These are phyloP conservation scores for Acleris laterana DNA, from an alignment of 2,888 invertebrate species.

Conservation along the genomic window DNA sequence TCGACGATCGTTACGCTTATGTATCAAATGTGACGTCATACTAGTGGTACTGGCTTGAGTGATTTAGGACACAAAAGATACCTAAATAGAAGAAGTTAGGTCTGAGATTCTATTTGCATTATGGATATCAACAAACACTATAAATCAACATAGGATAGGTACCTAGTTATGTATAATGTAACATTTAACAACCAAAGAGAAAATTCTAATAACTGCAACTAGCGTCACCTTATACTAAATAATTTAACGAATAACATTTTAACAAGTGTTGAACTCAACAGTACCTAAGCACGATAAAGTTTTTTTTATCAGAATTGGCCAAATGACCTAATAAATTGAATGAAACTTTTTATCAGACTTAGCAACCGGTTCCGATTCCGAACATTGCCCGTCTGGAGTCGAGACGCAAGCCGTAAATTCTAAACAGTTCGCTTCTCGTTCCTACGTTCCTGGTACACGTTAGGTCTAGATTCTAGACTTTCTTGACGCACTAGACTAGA, in stretches of 20 bases:
- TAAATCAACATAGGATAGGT: too few relatives aligned
- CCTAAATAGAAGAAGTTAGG: too few relatives aligned
- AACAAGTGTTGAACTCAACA: not conserved
- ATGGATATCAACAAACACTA: too few relatives aligned
- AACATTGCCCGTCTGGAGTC: slow-evolving; percentile 2
- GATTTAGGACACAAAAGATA: too few relatives aligned
- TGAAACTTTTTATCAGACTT: slow-evolving; percentile 6
- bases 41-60: too few relatives aligned
- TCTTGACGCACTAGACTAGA: slow-evolving; percentile 33
- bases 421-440: slow-evolving; percentile 26
- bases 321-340: slow-evolving; percentile 2
- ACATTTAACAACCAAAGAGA: too few relatives aligned
- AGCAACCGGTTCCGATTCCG: slow-evolving; percentile 1
- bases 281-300: slow-evolving; percentile 13
- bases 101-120: too few relatives aligned
- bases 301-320: not conserved
- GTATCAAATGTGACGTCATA: slow-evolving; percentile 25
- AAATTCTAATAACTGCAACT: too few relatives aligned
- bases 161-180: too few relatives aligned
- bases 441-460: slow-evolving; percentile 33
- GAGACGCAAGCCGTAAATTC: slow-evolving; percentile 7
- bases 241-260: too few relatives aligned
- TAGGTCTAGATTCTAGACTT: slow-evolving; percentile 36
- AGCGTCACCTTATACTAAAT: too few relatives aligned
- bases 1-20: not conserved